Conservation (phyloP, 2,113 vertebrate genomes). For the Ahaetulla prasina region DNA sequence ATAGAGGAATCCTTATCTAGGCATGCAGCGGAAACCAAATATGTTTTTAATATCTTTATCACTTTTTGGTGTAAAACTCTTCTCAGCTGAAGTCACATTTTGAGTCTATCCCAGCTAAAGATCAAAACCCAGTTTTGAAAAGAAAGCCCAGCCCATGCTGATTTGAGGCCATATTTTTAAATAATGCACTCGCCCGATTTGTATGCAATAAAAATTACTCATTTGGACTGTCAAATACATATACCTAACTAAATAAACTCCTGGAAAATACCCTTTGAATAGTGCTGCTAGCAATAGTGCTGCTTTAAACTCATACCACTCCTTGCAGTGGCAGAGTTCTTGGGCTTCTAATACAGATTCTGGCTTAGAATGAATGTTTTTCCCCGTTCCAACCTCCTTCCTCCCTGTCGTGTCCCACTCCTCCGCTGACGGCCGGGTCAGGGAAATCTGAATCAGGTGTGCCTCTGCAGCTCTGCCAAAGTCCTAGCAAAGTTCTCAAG, state of each 20-base stretch:
- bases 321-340: slow-evolving; percentile 50
- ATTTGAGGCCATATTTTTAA: slow-evolving; percentile 47
- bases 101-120: slow-evolving; percentile 54
- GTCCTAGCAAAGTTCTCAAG: too few relatives aligned
- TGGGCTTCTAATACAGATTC: slow-evolving; percentile 13
- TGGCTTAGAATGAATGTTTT: background rate
- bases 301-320: slow-evolving; percentile 53
- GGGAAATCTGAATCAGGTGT: too few relatives aligned
- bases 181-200: slow-evolving; percentile 50
- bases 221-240: slow-evolving; percentile 25
- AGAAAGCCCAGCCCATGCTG: slow-evolving; percentile 48
- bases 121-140: slow-evolving; percentile 53
- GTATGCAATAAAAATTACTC: slow-evolving; percentile 46
- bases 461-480: too few relatives aligned
- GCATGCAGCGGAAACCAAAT: slow-evolving; percentile 51
- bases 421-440: too few relatives aligned
- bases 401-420: too few relatives aligned
- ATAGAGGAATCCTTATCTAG: background rate
- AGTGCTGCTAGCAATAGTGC: slow-evolving; percentile 53
- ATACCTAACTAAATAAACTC: slow-evolving; percentile 30
- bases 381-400: background rate
- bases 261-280: slow-evolving; percentile 50
- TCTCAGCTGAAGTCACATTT: slow-evolving; percentile 50
- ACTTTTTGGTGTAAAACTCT: slow-evolving; percentile 57
- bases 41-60: slow-evolving; percentile 46